A percentile compares a stretch with the other conserved stretches of the same genome.
phyloP scores from a whole-genome alignment of 2,113 vertebrate species.

The Xiphias gladius region DNA sequence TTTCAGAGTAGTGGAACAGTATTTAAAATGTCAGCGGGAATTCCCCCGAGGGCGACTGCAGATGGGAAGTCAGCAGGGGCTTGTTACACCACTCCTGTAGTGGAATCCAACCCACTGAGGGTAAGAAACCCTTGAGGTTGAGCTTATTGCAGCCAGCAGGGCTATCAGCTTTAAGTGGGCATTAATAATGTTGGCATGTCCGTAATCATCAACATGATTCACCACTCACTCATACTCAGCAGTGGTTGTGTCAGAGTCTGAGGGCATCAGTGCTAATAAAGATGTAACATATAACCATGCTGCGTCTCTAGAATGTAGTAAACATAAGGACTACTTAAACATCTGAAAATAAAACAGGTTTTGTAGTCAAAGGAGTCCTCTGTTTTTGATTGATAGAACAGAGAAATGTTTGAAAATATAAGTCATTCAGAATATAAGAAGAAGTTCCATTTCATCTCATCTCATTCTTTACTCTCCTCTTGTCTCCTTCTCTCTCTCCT shows the following conservation, averaged over 20 bases:
- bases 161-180: conserved; percentile 35
- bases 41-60: neutral
- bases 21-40: conserved; percentile 18
- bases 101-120: neutral
- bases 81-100: conserved; percentile 7
- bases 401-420: conserved; percentile 40
- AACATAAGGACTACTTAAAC: neutral
- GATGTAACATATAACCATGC: neutral
- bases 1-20: conserved; percentile 19
- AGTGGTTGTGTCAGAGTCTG: neutral
- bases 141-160: conserved; percentile 51
- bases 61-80: conserved; percentile 4
- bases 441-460: conserved; percentile 39
- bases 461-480: conserved; percentile 7
- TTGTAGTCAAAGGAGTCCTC: neutral
- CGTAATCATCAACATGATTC: neutral
- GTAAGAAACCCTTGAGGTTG: conserved; percentile 14
- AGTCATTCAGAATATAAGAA: conserved; percentile 42
- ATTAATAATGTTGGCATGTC: neutral
- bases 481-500: conserved; percentile 8
- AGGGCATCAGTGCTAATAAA: neutral
- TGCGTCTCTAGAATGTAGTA: neutral
- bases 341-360: conserved; percentile 12
- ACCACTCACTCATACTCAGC: neutral
- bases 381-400: conserved; percentile 10